phyloP scores from a whole-genome alignment of 1,140 invertebrate genomes.

The Leptinotarsa texana region DNA sequence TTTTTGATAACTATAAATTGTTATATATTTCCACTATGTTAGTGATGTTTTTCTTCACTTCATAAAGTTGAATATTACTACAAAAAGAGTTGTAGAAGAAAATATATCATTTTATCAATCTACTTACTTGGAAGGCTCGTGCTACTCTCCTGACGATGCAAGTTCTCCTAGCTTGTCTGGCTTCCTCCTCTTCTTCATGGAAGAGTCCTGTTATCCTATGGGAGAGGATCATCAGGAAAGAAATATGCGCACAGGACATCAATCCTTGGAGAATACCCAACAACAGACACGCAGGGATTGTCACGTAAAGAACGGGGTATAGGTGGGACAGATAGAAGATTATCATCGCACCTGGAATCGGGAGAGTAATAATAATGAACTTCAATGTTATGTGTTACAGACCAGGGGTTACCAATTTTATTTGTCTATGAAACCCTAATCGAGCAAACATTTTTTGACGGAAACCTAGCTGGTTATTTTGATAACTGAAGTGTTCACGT shows the following conservation, averaged over 20 bases:
- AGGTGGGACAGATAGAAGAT: conserved; percentile 64
- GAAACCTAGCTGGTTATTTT: not conserved
- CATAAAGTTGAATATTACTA: too few species aligned
- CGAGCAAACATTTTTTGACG: not conserved
- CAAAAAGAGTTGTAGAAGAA: too few species aligned
- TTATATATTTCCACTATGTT: too few species aligned
- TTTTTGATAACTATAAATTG: too few species aligned
- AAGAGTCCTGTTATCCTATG: conserved; percentile 63
- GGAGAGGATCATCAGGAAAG: conserved; percentile 64
- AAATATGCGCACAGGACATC: conserved; percentile 60
- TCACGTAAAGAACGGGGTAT: conserved; percentile 64
- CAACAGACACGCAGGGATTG: conserved; percentile 64
- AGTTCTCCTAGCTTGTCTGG: conserved; percentile 52
- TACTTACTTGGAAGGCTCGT: conserved; percentile 55
- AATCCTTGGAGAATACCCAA: conserved; percentile 63
- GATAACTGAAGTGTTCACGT: not conserved
- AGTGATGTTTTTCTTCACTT: too few species aligned
- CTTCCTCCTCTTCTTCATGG: conserved; percentile 58
- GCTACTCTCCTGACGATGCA: conserved; percentile 55
- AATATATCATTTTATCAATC: too few species aligned
- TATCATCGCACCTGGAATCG: conserved; percentile 33
- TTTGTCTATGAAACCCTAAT: too few species aligned
- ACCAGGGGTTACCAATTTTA: not conserved
- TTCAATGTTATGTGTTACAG: not conserved
- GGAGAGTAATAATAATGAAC: not conserved